Percentiles rank a stretch among this genome's conserved stretches.
phyloP scores from a whole-genome alignment of 2,797 vertebrate genomes.

The Spinibarbus caldwelli region DNA sequence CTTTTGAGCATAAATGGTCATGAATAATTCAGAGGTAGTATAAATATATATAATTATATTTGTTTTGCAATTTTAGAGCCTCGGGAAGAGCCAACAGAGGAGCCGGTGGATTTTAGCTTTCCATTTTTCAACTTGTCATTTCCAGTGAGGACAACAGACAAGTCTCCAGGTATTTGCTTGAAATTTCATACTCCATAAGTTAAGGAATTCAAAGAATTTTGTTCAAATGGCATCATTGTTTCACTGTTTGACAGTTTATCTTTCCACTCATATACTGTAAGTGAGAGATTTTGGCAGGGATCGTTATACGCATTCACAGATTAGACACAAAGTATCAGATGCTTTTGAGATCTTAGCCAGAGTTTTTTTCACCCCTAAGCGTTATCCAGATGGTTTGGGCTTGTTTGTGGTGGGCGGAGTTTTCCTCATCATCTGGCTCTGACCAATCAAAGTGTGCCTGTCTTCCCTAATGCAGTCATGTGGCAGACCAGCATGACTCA shows the following conservation, averaged over 20 bases:
- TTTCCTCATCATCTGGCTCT: constrained; percentile 36
- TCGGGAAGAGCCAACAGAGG: constrained; percentile 53
- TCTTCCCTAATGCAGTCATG: constrained; percentile 46
- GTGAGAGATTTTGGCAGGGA: constrained; percentile 46
- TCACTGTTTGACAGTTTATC: not conserved
- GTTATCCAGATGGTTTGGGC: constrained; percentile 53
- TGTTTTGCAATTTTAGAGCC: constrained; percentile 50
- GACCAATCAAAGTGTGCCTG: constrained; percentile 43
- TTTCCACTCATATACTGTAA: constrained; percentile 33
- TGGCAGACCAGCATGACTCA: constrained; percentile 50
- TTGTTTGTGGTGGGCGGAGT: constrained; percentile 39
- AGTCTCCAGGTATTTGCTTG: constrained; percentile 61
- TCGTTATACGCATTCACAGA: constrained; percentile 29
- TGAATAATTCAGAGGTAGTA: not conserved
- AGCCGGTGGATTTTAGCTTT: constrained; percentile 12
- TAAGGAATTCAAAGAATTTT: not conserved
- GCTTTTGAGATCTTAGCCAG: constrained; percentile 55
- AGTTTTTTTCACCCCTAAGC: constrained; percentile 18
- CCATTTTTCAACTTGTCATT: not conserved
- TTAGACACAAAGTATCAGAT: constrained; percentile 48
- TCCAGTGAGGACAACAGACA: constrained; percentile 58
- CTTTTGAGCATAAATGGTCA: not conserved
- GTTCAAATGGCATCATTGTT: not conserved
- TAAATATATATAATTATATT: constrained; percentile 13
- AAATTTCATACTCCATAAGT: not conserved